These are phyloP conservation scores for Mormyrus iriodes DNA, from an alignment of 2,113 vertebrate genomes.

Conservation along the genomic window DNA sequence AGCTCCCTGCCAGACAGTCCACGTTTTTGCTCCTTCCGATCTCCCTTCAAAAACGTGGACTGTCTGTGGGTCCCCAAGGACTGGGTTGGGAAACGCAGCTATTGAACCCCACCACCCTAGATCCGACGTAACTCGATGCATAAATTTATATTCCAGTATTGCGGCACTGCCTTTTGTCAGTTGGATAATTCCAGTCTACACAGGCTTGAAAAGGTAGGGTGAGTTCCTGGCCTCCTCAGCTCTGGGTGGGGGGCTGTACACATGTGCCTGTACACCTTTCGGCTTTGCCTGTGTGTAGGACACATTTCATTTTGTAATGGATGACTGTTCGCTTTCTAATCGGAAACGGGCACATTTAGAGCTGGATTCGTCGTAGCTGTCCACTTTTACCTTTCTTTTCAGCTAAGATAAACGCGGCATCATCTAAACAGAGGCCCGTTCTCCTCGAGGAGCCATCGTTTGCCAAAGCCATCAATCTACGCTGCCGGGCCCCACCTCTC, in stretches of 20 bases:
- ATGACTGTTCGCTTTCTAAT: background rate
- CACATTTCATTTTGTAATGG: background rate
- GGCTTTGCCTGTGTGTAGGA: background rate
- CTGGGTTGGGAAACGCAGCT: background rate
- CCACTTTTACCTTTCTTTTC: background rate
- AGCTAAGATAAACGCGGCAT: background rate
- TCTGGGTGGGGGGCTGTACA: background rate
- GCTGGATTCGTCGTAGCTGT: background rate
- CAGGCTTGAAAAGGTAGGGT: background rate
- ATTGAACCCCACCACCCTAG: background rate
- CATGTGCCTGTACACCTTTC: background rate
- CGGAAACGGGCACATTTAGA: background rate
- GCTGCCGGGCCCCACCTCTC: background rate
- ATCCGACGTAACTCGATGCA: background rate
- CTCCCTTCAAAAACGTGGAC: background rate
- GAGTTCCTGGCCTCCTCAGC: background rate
- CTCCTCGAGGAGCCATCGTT: background rate
- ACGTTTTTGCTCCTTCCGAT: too few relatives aligned
- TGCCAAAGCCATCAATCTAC: background rate
- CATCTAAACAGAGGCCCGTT: background rate
- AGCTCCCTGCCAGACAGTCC: background rate
- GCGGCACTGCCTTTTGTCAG: background rate
- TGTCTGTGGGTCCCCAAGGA: background rate
- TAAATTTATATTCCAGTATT: background rate
- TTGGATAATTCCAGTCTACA: background rate